A percentile compares a stretch with the other conserved stretches of the same genome.
These are phyloP conservation scores for Chloroclysta siterata DNA, from an alignment of 2,888 invertebrate species.

Conservation along the genomic window DNA sequence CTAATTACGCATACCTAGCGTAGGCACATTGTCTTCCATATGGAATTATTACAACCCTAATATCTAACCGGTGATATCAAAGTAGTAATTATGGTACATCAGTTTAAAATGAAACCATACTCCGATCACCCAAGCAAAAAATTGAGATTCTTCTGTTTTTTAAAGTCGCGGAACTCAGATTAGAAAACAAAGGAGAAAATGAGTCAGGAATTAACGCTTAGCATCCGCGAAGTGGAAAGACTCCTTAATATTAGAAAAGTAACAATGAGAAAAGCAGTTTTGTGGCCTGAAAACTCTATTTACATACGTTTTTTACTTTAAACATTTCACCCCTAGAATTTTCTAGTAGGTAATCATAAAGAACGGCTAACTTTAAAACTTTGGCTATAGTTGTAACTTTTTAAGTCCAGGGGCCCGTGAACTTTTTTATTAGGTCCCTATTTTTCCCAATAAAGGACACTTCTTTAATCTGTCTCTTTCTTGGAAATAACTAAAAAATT, in stretches of 20 bases:
- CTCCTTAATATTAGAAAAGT: background rate
- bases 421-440: background rate
- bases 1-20: slow-evolving; percentile 29
- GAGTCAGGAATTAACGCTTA: too few relatives aligned
- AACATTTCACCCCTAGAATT: background rate
- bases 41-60: too few relatives aligned
- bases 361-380: slow-evolving; percentile 20
- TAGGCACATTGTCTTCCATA: slow-evolving; percentile 16
- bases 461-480: background rate
- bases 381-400: slow-evolving; percentile 13
- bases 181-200: too few relatives aligned
- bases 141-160: too few relatives aligned
- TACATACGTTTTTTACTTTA: background rate
- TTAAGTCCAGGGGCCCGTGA: background rate
- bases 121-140: too few relatives aligned
- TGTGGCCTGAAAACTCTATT: background rate
- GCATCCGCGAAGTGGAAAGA: too few relatives aligned
- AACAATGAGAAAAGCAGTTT: background rate
- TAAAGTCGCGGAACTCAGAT: too few relatives aligned
- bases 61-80: too few relatives aligned
- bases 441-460: background rate
- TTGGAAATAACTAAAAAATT: background rate
- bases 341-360: slow-evolving; percentile 4
- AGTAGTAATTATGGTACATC: too few relatives aligned
- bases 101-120: too few relatives aligned